Base-by-base conservation (phyloP, 2,113 vertebrate genomes). In the Sebastes fasciatus region DNA sequence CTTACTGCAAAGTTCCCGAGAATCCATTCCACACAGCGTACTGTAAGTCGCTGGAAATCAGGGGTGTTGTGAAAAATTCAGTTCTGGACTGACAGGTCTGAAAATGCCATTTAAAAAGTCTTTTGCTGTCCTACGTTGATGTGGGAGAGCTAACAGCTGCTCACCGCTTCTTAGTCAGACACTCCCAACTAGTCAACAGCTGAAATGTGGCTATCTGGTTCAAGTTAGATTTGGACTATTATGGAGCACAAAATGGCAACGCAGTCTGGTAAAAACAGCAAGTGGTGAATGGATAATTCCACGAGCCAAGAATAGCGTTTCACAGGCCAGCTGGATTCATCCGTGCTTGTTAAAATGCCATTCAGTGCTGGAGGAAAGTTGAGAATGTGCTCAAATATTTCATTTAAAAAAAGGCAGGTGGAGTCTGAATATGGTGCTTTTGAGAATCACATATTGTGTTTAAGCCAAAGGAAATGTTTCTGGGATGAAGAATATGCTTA, bases 1-100 rank as follows among this genome's bases (percentile, higher is more conserved):
- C 70, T 83, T 58, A 76, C 21, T 42, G 55, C 70, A 75, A 48
- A 75, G 71, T 67, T 73, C 61, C 61, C 40, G 16, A 80, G 54
- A 46, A 55, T 23, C 64, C 63, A 63, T 51, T 72, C 21, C 43
- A 23, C 51, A 66, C 5, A 42, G 42, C 21, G 3, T 49, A 83
- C 26, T 54, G 60, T 69, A 81, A 55, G 9, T n/a, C 14, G 1
- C 40, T 58, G 49, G 8, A 80, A 72, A 80, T 61, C 51, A 74
- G 46, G 58, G 68, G 6, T 55, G 43, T 42, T 58, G 40, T 65
- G 4, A 40, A 76, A 66, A 43, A 58, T 54, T 69, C 48, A 9
- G 52, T 55, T 61, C 63, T 64, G n/a, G 62, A 80, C 46, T 74
- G 62, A 58, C 60, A 34, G 68, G 34, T 68, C 42, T 71, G 49